These are phyloP conservation scores for Elegia similella DNA, from an alignment of 2,888 invertebrate genomes.

Conservation along the genomic window DNA sequence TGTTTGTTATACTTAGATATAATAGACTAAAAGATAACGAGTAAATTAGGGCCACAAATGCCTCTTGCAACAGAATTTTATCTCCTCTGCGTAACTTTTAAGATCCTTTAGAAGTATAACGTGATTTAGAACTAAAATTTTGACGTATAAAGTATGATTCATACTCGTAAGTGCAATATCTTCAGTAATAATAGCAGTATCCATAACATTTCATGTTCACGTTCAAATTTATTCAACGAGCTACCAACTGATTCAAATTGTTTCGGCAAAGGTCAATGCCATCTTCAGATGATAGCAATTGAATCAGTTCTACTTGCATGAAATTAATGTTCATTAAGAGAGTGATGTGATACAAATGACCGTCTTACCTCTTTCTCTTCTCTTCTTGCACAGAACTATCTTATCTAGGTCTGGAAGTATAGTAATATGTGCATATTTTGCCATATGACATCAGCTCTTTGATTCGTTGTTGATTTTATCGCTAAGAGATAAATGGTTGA, in stretches of 20 bases:
- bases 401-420: slow-evolving; percentile 33
- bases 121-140: background rate
- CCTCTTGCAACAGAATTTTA: background rate
- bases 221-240: slow-evolving; percentile 35
- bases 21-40: slow-evolving; percentile 9
- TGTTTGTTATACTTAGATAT: slow-evolving; percentile 6
- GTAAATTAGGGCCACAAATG: slow-evolving; percentile 1
- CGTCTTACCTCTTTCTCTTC: slow-evolving; percentile 42
- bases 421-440: slow-evolving; percentile 42
- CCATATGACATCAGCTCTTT: slow-evolving; percentile 52
- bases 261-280: slow-evolving; percentile 75
- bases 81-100: background rate
- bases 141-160: background rate
- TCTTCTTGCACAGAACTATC: slow-evolving; percentile 23
- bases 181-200: background rate
- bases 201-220: slow-evolving; percentile 23
- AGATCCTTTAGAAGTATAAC: no score
- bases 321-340: slow-evolving; percentile 75
- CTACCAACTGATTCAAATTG: slow-evolving; percentile 49
- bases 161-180: background rate
- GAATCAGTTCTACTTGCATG: slow-evolving; percentile 80
- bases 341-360: slow-evolving; percentile 54
- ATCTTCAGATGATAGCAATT: slow-evolving; percentile 72
- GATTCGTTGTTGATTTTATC: slow-evolving; percentile 45
- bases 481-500: slow-evolving; percentile 32